phyloP scores from a whole-genome alignment of 2,888 invertebrate genomes.

The Sympetrum striolatum region DNA sequence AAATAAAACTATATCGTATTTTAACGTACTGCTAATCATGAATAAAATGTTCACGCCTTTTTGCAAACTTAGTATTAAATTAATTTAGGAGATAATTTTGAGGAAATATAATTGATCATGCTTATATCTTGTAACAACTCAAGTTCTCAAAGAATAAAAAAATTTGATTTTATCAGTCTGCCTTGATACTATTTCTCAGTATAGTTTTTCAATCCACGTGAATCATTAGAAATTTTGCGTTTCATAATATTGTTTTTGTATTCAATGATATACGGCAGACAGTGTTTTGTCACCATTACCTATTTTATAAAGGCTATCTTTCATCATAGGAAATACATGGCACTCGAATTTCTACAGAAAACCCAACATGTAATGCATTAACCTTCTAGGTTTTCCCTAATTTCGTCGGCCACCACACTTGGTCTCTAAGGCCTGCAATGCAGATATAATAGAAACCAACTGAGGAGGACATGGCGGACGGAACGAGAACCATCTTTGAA shows the following conservation, averaged over 20 bases:
- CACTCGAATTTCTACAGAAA: conserved; percentile 19
- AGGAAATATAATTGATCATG: not conserved
- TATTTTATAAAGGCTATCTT: not conserved
- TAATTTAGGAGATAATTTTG: not conserved
- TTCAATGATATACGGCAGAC: conserved; percentile 42
- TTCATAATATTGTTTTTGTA: conserved; percentile 14
- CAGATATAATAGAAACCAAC: conserved; percentile 50
- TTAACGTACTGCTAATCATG: not conserved
- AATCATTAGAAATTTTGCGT: not conserved
- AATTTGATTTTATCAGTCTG: not conserved
- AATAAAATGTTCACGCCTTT: not conserved
- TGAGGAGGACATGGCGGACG: conserved; percentile 50
- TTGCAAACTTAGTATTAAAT: not conserved
- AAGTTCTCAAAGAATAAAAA: not conserved
- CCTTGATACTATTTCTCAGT: not conserved
- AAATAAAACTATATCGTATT: too few relatives aligned
- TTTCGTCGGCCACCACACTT: conserved; percentile 49
- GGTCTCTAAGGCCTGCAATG: conserved; percentile 50
- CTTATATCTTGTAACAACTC: not conserved
- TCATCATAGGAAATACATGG: not conserved
- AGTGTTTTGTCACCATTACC: conserved; percentile 44
- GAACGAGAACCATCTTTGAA: conserved; percentile 50
- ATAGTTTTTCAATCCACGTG: not conserved
- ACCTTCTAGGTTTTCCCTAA: conserved; percentile 50
- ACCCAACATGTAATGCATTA: not conserved